These are phyloP conservation scores for Epinotia ramella DNA, from an alignment of 2,888 invertebrate species.

Conservation along the genomic window DNA sequence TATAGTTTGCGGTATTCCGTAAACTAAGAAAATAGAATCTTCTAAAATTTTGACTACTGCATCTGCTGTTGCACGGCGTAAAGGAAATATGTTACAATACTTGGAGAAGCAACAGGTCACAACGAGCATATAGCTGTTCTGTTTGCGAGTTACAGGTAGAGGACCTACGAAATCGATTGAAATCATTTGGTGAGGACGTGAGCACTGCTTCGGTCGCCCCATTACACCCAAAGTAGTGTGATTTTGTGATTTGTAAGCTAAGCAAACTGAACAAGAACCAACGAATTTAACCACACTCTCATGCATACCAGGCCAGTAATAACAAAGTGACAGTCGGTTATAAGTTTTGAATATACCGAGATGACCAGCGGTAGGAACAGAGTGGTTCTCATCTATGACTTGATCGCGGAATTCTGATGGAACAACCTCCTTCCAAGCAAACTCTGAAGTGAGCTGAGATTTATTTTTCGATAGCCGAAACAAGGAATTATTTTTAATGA, in stretches of 20 bases:
- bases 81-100: neutral
- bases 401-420: neutral
- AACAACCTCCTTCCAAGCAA: constrained; percentile 4
- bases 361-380: constrained; percentile 4
- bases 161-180: constrained; percentile 33
- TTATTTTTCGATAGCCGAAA: constrained; percentile 3
- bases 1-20: neutral
- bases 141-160: neutral
- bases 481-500: neutral
- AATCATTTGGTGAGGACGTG: neutral
- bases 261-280: constrained; percentile 4
- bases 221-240: constrained; percentile 41
- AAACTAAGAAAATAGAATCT: neutral
- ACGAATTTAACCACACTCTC: constrained; percentile 11
- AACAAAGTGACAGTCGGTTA: constrained; percentile 25
- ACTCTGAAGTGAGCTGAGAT: constrained; percentile 17
- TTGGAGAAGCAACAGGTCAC: neutral
- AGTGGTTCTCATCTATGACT: neutral
- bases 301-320: constrained; percentile 40
- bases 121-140: neutral
- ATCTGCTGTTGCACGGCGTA: neutral
- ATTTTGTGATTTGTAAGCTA: constrained; percentile 31
- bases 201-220: constrained; percentile 25
- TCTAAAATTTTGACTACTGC: neutral
- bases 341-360: constrained; percentile 38